Base-by-base conservation (phyloP, 92 coral and sea anemone genomes). In the Zoanthus sociatus region DNA sequence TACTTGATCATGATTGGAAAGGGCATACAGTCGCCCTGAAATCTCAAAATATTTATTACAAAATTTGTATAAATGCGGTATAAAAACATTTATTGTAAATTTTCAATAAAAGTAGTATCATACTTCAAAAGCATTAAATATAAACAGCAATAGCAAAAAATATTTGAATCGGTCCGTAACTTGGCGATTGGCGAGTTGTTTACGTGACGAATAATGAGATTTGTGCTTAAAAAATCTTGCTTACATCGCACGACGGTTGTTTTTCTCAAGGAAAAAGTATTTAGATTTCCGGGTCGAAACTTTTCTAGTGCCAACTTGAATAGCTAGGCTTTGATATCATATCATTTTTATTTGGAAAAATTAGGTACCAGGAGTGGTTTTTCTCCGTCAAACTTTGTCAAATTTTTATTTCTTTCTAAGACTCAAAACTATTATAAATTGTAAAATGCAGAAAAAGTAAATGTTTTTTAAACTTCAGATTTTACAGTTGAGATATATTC, bases 341-440 rank as follows among this genome's bases (percentile, higher is more conserved):
- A 66, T 82, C 73, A 48, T 75, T 75, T 82, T 82, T 26, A 78
- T 82, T 45, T 37, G 74, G 53, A 44, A 82, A 78, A 31, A 37
- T 82, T 64, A 82, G 53, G 76, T 82, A 82, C 86, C 86, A 82
- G 86, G 73, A 61, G 76, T 82, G 47, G 74, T 61, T 82, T 82
- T 64, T 15, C 74, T 82, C 54, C 37, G 64, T 75, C 50, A 60
- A 75, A 60, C 50, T 33, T 33, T 33, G 42, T 33, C 1, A 33
- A 33, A 33, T 33, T 33, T 33, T 33, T 3, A 1, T 33, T 44
- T 75, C 79, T 75, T 63, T 75, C 60, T 6, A 0, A 75, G 37
- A 48, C 61, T 16, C 33, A 12, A 75, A 75, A 75, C 33, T 75
- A 75, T 75, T 8, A 50, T 33, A 69, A 75, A 75, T 33, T 33